phyloP scores from a whole-genome alignment of 2,113 vertebrate species.

The Clupea harengus region DNA sequence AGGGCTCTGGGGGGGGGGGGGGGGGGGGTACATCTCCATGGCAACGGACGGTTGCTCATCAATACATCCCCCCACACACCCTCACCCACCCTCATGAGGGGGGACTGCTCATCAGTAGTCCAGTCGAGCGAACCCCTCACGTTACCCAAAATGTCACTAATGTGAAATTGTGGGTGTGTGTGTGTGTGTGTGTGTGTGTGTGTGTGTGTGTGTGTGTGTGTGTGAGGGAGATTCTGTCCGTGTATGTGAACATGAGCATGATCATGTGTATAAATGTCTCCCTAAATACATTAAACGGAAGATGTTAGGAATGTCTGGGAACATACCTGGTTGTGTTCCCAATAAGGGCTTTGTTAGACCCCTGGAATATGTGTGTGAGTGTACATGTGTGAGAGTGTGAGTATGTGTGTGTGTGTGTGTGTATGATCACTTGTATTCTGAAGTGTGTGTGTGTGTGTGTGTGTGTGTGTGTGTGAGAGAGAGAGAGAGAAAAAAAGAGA shows the following conservation, averaged over 20 bases:
- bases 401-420: too few relatives aligned
- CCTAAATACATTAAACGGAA: too few relatives aligned
- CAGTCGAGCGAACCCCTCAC: neutral
- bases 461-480: neutral
- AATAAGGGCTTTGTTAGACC: too few relatives aligned
- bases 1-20: slow-evolving; percentile 36
- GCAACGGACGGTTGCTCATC: slow-evolving; percentile 56
- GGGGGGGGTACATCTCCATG: slow-evolving; percentile 46
- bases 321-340: too few relatives aligned
- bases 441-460: neutral
- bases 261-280: too few relatives aligned
- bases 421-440: neutral
- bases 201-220: too few relatives aligned
- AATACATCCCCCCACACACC: slow-evolving; percentile 39
- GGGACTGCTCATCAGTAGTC: neutral
- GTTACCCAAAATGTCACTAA: neutral
- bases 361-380: neutral
- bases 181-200: too few relatives aligned
- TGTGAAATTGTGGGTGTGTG: too few relatives aligned
- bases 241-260: too few relatives aligned
- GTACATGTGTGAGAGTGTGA: neutral
- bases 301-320: too few relatives aligned
- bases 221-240: too few relatives aligned
- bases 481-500: too few relatives aligned
- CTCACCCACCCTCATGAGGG: neutral